Evolutionary conservation across 2,888 invertebrate genomes (phyloP), one percentile per base, ranked within the genome.

Genomic region (Ctenicera cuprea): DNA sequence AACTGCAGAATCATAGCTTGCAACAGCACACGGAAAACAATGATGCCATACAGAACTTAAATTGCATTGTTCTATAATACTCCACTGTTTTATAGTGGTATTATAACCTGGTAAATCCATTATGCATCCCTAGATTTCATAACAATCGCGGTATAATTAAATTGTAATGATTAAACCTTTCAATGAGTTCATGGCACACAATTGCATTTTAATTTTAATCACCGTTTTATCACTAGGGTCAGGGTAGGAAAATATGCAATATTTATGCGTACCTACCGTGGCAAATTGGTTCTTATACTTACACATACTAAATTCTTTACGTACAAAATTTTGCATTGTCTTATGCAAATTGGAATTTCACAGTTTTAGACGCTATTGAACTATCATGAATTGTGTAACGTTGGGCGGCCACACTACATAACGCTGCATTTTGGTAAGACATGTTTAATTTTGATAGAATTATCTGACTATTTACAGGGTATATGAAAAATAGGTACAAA

Each of bases 51-150:
- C 33, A 64, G 71, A 71, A 74, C 71, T 70, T 71, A 66, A 75
- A 75, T 71, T 68, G 71, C 74, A 75, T 75, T 75, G 74, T 75
- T 71, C 66, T 20, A 41, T 74, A 74, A 74, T 71, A 64, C 71
- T 71, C 67, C 57, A 30, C 54, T 63, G 63, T 71, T 73, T 71
- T 68, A 71, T 72, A 68, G 61, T 41, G 66, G 68, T 61, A 72
- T 71, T 72, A 75, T 74, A 71, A 72, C 71, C 65, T 71, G 71
- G 50, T 75, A 64, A 66, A 75, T 75, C 66, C 67, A 68, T 75
- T 75, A 66, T 71, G 65, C 71, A 67, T 63, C 67, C 70, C 26
- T 70, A 74, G 65, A 67, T 74, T 74, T 71, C 54, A 70, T 74
- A 67, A 67, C 67, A 73, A 71, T 68, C 45, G 62, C 41, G 45